Base-by-base conservation (phyloP, 2,888 invertebrate species). In the Lycocerus yunnanus region DNA sequence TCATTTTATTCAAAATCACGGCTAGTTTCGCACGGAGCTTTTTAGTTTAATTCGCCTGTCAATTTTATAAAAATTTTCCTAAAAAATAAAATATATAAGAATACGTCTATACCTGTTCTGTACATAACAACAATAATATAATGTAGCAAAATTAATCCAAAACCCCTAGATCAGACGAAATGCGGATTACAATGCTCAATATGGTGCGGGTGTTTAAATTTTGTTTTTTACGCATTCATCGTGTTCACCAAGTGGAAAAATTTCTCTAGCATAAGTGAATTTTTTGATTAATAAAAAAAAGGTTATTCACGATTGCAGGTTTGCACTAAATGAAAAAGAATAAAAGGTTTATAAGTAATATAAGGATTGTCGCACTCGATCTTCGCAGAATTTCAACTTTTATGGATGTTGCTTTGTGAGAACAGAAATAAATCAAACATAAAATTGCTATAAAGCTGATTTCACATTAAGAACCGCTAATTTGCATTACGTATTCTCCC, bases 401-500 rank as follows among this genome's bases (percentile, higher is more conserved):
- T 83, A 84, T 80, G 83, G 82, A 78, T 78, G 77, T 78, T 68
- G 77, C 81, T 83, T 83, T 75, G 79, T 82, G 82, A 81, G 83
- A 84, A 84, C 81, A 80, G 80, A 83, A 82, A 84, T 83, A 84
- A 83, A 84, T 83, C 80, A 78, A 78, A 79, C 78, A 75, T 78
- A 79, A 78, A 80, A 79, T 77, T 80, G 79, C 81, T 80, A 82
- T 83, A 82, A 83, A 83, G 82, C 79, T 77, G 75, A 79, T 80
- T 78, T 78, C 79, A 81, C 78, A 77, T 79, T 76, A 77, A 73
- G 76, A 67, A 78, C 78, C 75, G 77, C 78, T 84, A 84, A 85
- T 85, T 85, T 85, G 84, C 85, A 85, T 85, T 81, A 84, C 84
- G 83, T 83, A 85, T 85, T 84, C 84, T 77, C 80, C 81, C 83